Conservation (phyloP, 2,888 invertebrate genomes). For the Napeogenes inachia region DNA sequence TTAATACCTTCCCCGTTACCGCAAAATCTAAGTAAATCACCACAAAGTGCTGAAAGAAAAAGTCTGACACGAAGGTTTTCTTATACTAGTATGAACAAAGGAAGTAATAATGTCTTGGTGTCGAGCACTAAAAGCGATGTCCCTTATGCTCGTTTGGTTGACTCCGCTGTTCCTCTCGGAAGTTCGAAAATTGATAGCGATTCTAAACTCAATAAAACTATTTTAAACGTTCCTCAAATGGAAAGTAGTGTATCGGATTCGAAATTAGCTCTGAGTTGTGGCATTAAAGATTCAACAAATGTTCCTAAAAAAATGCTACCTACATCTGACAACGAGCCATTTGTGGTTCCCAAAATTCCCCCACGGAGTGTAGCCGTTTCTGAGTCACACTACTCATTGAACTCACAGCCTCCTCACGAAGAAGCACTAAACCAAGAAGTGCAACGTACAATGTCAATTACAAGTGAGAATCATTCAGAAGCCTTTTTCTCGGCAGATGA, state of each 20-base stretch:
- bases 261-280: conserved; percentile 87
- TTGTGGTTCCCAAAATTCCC: conserved; percentile 62
- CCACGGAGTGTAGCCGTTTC: conserved; percentile 77
- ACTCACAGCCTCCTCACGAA: conserved; percentile 76
- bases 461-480: conserved; percentile 93
- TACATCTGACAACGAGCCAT: conserved; percentile 47
- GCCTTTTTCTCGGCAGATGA: conserved; percentile 96
- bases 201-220: conserved; percentile 80
- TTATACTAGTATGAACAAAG: conserved; percentile 69
- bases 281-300: conserved; percentile 71
- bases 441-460: conserved; percentile 90
- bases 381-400: conserved; percentile 82
- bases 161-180: conserved; percentile 77
- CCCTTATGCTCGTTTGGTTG: conserved; percentile 88
- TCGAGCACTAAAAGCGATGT: conserved; percentile 80
- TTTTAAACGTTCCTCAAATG: conserved; percentile 75
- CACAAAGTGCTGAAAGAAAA: conserved; percentile 59
- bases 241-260: conserved; percentile 93
- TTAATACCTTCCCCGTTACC: conserved; percentile 68
- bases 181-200: conserved; percentile 83
- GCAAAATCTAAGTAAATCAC: conserved; percentile 61
- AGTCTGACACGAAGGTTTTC: conserved; percentile 71
- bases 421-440: conserved; percentile 80
- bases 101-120: conserved; percentile 61
- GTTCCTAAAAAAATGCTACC: conserved; percentile 48